These are phyloP conservation scores for Crotalus helleri DNA, from an alignment of 2,113 vertebrate species.

Conservation along the genomic window DNA sequence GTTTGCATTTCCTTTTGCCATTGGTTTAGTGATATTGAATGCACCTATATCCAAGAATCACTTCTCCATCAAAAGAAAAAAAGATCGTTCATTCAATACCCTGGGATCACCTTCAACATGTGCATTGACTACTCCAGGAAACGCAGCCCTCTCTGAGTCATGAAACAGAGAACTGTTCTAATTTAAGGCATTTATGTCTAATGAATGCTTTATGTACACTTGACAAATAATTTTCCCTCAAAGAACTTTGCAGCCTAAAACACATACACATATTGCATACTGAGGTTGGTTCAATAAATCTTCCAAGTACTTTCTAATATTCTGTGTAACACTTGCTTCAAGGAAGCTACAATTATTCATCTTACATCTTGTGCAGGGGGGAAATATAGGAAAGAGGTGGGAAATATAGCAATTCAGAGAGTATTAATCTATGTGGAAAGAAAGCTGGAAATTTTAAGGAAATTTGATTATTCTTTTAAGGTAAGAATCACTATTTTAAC, in stretches of 20 bases:
- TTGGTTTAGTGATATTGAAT: neutral
- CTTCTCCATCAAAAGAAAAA: neutral
- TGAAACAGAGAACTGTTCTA: neutral
- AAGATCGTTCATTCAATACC: neutral
- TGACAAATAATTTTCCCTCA: constrained; percentile 15
- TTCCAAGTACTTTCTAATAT: neutral
- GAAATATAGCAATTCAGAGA: neutral
- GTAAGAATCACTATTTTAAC: neutral
- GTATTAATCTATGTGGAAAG: neutral
- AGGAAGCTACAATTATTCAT: neutral
- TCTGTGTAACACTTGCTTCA: neutral
- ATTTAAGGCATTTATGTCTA: neutral
- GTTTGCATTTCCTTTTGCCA: neutral
- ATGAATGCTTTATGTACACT: constrained; percentile 4
- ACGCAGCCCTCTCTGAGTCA: neutral
- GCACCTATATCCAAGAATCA: neutral
- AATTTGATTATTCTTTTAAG: neutral
- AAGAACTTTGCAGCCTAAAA: constrained; percentile 7
- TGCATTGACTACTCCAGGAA: neutral
- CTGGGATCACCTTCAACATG: neutral
- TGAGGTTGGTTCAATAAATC: constrained; percentile 11
- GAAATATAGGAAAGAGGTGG: neutral
- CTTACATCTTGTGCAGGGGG: neutral
- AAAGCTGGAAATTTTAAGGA: neutral
- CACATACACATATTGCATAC: neutral